Evolutionary conservation across 2,888 invertebrate species (phyloP).

Genomic region (Flexamia atlantica): DNA sequence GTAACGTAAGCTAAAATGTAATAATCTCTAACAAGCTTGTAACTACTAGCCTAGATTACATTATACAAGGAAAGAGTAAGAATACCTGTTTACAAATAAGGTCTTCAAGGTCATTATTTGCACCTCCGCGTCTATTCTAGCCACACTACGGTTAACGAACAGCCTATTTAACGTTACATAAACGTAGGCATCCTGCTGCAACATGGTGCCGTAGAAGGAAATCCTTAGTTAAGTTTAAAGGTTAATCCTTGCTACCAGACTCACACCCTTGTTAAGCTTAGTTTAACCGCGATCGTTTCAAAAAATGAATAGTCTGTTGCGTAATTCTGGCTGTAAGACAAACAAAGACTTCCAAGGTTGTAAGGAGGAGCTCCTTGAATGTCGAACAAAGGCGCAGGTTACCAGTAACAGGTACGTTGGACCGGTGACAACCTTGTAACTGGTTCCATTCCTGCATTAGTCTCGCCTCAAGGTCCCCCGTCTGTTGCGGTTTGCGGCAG

Average conservation of each 20-base stretch:
- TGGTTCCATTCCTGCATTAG: constrained; percentile 36
- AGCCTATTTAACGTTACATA: too few species aligned
- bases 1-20: too few species aligned
- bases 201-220: too few species aligned
- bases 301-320: background rate
- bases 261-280: too few species aligned
- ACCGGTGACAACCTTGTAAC: constrained; percentile 35
- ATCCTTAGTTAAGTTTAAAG: too few species aligned
- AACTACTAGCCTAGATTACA: background rate
- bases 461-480: constrained; percentile 20
- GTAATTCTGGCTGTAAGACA: background rate
- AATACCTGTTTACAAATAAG: constrained; percentile 14
- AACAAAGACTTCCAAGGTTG: background rate
- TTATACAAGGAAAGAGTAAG: constrained; percentile 2
- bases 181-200: too few species aligned
- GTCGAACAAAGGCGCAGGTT: constrained; percentile 11
- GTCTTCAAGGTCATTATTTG: background rate
- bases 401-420: constrained; percentile 35
- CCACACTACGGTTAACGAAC: background rate
- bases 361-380: background rate
- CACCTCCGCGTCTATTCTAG: background rate
- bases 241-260: too few species aligned
- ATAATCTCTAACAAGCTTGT: too few species aligned
- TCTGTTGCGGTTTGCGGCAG: background rate
- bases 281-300: too few species aligned